Evolutionary conservation across 2,797 vertebrate genomes (phyloP).

Genomic region (Silurus lanzhouensis): DNA sequence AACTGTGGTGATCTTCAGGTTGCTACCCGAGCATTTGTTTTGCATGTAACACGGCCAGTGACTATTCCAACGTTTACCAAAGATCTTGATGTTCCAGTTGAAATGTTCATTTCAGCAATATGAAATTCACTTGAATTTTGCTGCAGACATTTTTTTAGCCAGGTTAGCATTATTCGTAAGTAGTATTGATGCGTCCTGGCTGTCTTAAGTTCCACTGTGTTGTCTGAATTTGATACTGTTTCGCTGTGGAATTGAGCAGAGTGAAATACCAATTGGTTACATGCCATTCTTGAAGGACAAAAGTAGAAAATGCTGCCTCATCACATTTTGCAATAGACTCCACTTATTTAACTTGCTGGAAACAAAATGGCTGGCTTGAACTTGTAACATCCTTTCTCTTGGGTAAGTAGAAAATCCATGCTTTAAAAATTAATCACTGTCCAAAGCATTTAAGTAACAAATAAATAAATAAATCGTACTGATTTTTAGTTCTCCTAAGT

Average conservation of each 20-base stretch:
- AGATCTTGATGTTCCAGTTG: neutral
- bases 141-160: slow-evolving; percentile 29
- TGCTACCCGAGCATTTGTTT: neutral
- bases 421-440: neutral
- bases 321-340: slow-evolving; percentile 13
- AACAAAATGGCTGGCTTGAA: slow-evolving; percentile 20
- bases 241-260: slow-evolving; percentile 39
- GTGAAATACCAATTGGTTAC: slow-evolving; percentile 44
- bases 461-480: no score
- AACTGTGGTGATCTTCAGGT: neutral
- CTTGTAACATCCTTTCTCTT: slow-evolving; percentile 1
- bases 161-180: slow-evolving; percentile 34
- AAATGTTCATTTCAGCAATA: slow-evolving; percentile 16
- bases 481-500: neutral
- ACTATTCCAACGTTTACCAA: neutral
- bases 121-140: slow-evolving; percentile 29
- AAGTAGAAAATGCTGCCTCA: slow-evolving; percentile 27
- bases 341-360: slow-evolving; percentile 20
- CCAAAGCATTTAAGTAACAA: neutral
- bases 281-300: slow-evolving; percentile 45
- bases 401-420: neutral
- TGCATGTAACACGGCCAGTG: slow-evolving; percentile 1
- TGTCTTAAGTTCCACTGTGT: slow-evolving; percentile 35
- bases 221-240: slow-evolving; percentile 46
- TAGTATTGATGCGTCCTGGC: slow-evolving; percentile 11